These are phyloP conservation scores for Drosophila affinis DNA, from an alignment of 2,888 invertebrate species.

Conservation along the genomic window DNA sequence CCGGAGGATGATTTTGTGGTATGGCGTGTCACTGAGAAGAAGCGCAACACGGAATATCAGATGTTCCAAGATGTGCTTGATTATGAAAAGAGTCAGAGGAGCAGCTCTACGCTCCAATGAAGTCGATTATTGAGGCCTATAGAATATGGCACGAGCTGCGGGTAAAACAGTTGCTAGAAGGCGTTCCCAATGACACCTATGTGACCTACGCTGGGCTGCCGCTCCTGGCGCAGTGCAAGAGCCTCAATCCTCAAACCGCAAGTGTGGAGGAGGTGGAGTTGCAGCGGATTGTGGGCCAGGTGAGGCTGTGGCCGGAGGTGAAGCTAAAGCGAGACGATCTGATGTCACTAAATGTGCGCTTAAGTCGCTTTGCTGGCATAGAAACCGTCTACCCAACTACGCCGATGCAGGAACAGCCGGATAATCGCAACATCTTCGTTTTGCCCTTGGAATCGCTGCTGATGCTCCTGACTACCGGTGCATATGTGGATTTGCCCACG, in stretches of 20 bases:
- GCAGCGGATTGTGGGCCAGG: conserved; percentile 40
- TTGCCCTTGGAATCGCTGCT: conserved; percentile 74
- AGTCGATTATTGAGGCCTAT: conserved; percentile 59
- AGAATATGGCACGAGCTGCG: conserved; percentile 59
- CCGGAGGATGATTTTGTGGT: conserved; percentile 57
- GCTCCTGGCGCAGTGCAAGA: conserved; percentile 60
- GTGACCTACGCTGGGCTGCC: conserved; percentile 76
- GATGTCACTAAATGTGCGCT: conserved; percentile 45
- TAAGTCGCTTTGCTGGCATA: conserved; percentile 54
- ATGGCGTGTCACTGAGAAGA: conserved; percentile 49
- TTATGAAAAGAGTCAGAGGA: conserved; percentile 58
- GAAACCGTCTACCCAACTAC: not conserved
- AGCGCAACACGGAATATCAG: conserved; percentile 59
- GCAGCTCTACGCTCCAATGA: conserved; percentile 61
- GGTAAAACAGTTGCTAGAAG: conserved; percentile 33
- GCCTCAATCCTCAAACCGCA: conserved; percentile 37
- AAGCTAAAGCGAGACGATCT: conserved; percentile 31
- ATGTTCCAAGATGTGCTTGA: conserved; percentile 63
- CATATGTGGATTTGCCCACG: conserved; percentile 73
- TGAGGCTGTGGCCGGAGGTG: conserved; percentile 43
- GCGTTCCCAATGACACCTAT: conserved; percentile 49
- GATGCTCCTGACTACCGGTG: conserved; percentile 69
- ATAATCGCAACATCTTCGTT: conserved; percentile 35
- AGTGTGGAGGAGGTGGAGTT: conserved; percentile 57
- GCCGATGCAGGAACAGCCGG: conserved; percentile 5